Evolutionary conservation across 2,113 vertebrate species (phyloP), one percentile per base, ranked within the genome.

Genomic region (Dasypus novemcinctus): DNA sequence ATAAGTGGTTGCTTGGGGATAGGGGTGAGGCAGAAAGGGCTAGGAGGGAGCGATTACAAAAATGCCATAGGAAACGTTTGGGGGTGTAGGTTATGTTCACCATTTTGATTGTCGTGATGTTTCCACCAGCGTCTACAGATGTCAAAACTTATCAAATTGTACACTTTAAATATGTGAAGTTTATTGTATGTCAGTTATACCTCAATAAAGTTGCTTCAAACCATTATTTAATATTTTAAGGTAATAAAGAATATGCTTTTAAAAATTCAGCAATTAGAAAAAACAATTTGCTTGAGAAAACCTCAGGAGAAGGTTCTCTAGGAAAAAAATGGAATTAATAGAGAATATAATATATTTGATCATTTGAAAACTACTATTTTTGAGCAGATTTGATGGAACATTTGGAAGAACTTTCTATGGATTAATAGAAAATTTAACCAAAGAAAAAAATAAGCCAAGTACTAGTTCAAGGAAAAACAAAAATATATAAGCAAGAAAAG

Each of bases 221-320:
- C 7, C 31, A 57, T 38, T 82, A 87, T 52, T 64, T 83, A 52
- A 49, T 69, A 74, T 71, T 91, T 96, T 57, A 94, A 92, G 82
- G 9, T 27, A 57, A 43, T 33, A 71, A 71, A 86, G 17, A 15
- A 78, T 7, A 57, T 87, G 5, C 83, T 66, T 66, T 9, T 27
- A 88, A 82, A 83, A 63, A 11, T 64, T 68, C 25, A 82, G 81
- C 7, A 20, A 91, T 9, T 23, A 46, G 41, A 72, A 11, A 78
- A 64, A 88, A 79, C 17, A 31, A 69, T 74, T 91, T 81, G n/a
- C 61, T 82, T 76, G 41, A 36, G 17, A 63, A 81, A 90, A 52
- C 2, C 64, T 80, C 38, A 92, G 66, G 66, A 86, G 12, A 72
- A 10, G 83, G 13, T 79, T 93, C 11, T 75, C 41, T 75, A 69